Percentiles rank a stretch among this genome's conserved stretches.
Conservation (phyloP, 2,888 invertebrate species). For the Pterostichus madidus region DNA sequence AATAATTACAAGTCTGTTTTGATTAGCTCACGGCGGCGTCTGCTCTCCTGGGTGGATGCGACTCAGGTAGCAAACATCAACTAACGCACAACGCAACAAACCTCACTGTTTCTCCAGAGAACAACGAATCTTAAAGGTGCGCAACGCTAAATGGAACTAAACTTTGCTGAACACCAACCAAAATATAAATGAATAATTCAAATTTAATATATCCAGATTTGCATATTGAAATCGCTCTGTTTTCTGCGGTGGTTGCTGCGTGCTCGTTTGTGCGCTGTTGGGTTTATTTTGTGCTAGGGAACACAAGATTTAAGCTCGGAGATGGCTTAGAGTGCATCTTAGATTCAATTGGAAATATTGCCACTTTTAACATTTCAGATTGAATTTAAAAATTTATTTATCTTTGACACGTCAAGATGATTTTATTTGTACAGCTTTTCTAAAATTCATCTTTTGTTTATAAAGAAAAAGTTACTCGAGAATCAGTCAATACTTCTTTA, state of each 20-base stretch:
- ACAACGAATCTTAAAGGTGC: constrained; percentile 34
- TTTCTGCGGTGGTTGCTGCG: constrained; percentile 6
- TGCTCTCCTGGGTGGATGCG: constrained; percentile 31
- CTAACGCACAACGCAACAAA: constrained; percentile 5
- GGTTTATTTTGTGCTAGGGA: constrained; percentile 28
- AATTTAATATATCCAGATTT: constrained; percentile 67
- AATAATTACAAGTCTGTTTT: constrained; percentile 71
- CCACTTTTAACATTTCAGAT: constrained; percentile 13
- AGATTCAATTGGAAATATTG: constrained; percentile 31
- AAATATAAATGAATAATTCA: constrained; percentile 70
- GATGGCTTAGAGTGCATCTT: constrained; percentile 17
- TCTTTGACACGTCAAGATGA: no score
- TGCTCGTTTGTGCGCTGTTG: constrained; percentile 24
- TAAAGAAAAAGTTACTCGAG: no score
- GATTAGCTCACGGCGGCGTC: constrained; percentile 68
- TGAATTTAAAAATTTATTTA: constrained; percentile 17
- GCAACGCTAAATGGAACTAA: constrained; percentile 45
- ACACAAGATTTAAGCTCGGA: constrained; percentile 31
- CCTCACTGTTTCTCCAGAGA: neutral
- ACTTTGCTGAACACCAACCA: constrained; percentile 33
- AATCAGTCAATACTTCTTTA: no score
- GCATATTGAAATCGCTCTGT: constrained; percentile 57
- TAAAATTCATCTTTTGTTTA: no score
- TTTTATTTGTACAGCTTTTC: no score
- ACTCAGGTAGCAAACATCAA: constrained; percentile 37